Evolutionary conservation across 2,888 invertebrate genomes (phyloP), one percentile per base, ranked within the genome.

Genomic region (Salpingus planirostris): DNA sequence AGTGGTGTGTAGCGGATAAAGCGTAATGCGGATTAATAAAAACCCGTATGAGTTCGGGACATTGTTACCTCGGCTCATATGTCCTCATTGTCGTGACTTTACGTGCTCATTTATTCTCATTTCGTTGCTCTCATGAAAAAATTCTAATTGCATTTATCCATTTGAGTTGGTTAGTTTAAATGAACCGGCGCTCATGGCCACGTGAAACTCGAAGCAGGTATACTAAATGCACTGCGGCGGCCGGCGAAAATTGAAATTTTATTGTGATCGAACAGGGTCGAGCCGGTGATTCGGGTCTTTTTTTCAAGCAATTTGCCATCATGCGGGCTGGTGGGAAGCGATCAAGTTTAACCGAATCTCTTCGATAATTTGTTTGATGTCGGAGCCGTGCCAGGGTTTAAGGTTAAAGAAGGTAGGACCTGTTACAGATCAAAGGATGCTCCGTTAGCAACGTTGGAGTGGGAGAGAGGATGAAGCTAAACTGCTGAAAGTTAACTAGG

Each of bases 91-190:
- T 49, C 49, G 42, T 54, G 54, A 54, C 54, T 55, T 54, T 50
- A 54, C 54, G 51, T 50, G 48, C 53, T 48, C 56, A 57, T 57
- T 54, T 49, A 56, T 58, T 46, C 54, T 58, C 52, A 57, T 57
- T 58, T 47, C 34, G 35, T 29, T 35, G 43, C 46, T 43, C 48
- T 46, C 50, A 48, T 47, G 49, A 51, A 55, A 56, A 55, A 56
- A 56, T 53, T 48, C 54, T 57, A 58, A 58, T 57, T 58, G 54
- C 54, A 50, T 55, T 56, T 54, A 54, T 55, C 54, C 55, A 57
- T 56, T 57, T 56, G 48, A 52, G 55, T 56, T 57, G 55, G 52
- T 54, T 55, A 54, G 48, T 54, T 54, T 52, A 53, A 56, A 54
- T 50, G 23, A 23, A 23, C 10, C 23, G 6, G 8, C 6, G 18